phyloP scores from a whole-genome alignment of 1,140 invertebrate species.

The Atopsyche davidsoni region DNA sequence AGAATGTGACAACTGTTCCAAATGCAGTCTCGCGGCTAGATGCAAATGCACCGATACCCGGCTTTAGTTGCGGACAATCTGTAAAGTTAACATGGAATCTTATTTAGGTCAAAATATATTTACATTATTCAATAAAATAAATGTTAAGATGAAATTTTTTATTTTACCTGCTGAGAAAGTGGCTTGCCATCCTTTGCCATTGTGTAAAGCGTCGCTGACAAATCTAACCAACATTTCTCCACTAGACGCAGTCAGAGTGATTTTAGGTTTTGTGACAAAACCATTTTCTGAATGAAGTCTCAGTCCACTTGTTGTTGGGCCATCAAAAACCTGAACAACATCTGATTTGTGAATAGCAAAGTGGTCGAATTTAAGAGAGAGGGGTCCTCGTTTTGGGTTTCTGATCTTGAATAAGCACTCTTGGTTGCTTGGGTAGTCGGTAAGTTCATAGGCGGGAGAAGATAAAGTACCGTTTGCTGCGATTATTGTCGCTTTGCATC shows the following conservation, averaged over 20 bases:
- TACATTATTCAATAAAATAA: neutral
- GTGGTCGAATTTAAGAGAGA: constrained; percentile 81
- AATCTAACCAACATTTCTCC: constrained; percentile 88
- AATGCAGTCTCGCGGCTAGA: constrained; percentile 89
- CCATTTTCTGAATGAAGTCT: constrained; percentile 83
- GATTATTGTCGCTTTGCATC: constrained; percentile 75
- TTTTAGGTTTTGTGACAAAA: constrained; percentile 79
- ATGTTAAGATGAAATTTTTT: constrained; percentile 4
- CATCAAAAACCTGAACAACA: constrained; percentile 86
- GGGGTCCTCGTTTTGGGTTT: constrained; percentile 71
- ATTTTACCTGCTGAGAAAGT: constrained; percentile 80
- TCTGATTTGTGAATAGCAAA: constrained; percentile 85
- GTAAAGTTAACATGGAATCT: constrained; percentile 33
- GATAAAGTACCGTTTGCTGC: constrained; percentile 76
- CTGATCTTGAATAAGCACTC: constrained; percentile 85
- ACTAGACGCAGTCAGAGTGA: constrained; percentile 86
- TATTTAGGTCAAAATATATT: neutral
- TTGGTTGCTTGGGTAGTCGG: constrained; percentile 85
- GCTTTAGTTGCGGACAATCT: constrained; percentile 83
- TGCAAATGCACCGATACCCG: constrained; percentile 80
- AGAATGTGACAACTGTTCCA: constrained; percentile 83
- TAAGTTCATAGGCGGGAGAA: constrained; percentile 79
- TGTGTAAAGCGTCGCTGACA: constrained; percentile 80
- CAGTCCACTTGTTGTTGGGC: constrained; percentile 74
- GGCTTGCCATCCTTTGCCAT: constrained; percentile 77